These are phyloP conservation scores for Candoia aspera DNA, from an alignment of 2,113 vertebrate species.

Conservation along the genomic window DNA sequence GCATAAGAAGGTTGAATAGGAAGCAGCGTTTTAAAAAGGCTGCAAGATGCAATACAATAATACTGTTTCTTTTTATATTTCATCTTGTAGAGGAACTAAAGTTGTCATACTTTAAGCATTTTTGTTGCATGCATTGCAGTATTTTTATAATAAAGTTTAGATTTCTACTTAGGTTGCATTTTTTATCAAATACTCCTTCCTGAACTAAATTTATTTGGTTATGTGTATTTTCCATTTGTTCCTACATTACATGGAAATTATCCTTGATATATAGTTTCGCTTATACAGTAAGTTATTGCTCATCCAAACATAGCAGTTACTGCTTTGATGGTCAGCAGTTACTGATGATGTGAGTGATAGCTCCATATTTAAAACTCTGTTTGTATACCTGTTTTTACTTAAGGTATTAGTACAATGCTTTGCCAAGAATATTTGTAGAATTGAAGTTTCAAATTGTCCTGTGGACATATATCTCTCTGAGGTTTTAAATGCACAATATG, in stretches of 20 bases:
- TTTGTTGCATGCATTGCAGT: background rate
- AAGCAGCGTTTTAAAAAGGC: background rate
- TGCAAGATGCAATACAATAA: background rate
- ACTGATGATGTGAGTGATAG: background rate
- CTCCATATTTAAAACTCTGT: background rate
- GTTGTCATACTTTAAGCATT: background rate
- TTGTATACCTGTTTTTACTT: background rate
- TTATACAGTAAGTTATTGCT: background rate
- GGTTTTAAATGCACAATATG: background rate
- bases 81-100: background rate
- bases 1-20: background rate
- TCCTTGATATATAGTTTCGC: background rate
- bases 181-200: fast-evolving
- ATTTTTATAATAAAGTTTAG: background rate
- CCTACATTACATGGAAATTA: background rate
- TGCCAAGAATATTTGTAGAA: background rate
- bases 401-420: background rate
- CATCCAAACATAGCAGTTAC: background rate
- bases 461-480: background rate
- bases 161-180: background rate
- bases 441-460: background rate
- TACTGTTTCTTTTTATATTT: background rate
- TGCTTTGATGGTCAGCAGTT: background rate
- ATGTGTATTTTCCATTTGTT: background rate
- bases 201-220: background rate